Evolutionary conservation across 1,140 invertebrate genomes (phyloP).

Genomic region (Aporrectodea caliginosa): DNA sequence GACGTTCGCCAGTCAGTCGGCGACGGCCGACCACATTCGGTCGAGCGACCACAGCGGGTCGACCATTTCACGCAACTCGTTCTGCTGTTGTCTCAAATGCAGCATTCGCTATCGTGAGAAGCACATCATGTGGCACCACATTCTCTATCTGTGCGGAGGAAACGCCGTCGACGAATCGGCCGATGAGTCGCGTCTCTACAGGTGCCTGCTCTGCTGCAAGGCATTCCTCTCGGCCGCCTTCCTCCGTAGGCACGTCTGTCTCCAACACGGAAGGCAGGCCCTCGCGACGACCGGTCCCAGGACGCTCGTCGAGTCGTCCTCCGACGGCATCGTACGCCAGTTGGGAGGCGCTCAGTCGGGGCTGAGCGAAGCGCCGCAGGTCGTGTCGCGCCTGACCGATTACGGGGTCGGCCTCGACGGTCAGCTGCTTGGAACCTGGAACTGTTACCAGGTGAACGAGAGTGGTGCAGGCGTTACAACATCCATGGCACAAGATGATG

Average conservation of each 20-base stretch:
- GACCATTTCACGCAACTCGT: background rate
- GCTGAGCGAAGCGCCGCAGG: background rate
- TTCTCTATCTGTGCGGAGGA: constrained; percentile 8
- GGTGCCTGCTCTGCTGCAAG: constrained; percentile 15
- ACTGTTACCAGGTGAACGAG: background rate
- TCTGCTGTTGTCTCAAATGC: constrained; percentile 20
- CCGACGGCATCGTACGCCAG: background rate
- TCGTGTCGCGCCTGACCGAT: background rate
- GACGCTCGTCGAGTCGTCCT: background rate
- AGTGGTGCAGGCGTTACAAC: too few species aligned
- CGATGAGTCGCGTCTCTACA: background rate
- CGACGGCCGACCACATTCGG: constrained; percentile 1
- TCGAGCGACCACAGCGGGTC: background rate
- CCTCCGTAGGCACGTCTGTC: constrained; percentile 6
- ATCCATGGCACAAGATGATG: too few species aligned
- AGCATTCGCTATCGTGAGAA: constrained; percentile 6
- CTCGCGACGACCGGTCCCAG: too few species aligned
- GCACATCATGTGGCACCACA: constrained; percentile 7
- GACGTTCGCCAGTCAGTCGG: background rate
- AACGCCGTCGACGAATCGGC: background rate
- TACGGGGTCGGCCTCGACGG: background rate
- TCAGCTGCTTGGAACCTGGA: background rate
- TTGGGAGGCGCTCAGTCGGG: background rate
- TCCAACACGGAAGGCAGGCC: background rate
- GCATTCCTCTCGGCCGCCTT: constrained; percentile 13